Evolutionary conservation across 2,888 invertebrate genomes (phyloP), one percentile per base, ranked within the genome.

Genomic region (Polyploca ridens): DNA sequence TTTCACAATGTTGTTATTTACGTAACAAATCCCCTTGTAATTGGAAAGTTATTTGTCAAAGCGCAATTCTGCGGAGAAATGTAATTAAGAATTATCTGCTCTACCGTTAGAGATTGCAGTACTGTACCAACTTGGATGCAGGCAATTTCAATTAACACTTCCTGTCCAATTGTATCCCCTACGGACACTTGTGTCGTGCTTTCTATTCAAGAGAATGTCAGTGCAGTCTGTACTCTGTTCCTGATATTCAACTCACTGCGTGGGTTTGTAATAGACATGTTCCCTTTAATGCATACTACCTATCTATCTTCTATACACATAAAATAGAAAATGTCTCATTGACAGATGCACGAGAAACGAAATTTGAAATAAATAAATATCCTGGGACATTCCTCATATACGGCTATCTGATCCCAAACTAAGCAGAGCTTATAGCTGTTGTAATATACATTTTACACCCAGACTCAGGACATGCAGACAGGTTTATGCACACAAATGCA

Each of bases 91-190:
- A 66, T 64, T 69, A 66, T 64, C 58, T 60, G 63, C 49, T 64
- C 57, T 58, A 33, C 62, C 58, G 62, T 57, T 57, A 35, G 62
- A 35, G 54, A 64, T 63, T 58, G 61, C 63, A 61, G 66, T 49
- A 19, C 62, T 8, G 38, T 44, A 57, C 63, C 60, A 63, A 66
- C 54, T 66, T 62, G 62, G 63, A 54, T 63, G 63, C 67, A 57
- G 62, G 63, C 62, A 62, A 68, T 67, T 68, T 66, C 63, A 71
- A 71, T 71, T 71, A 70, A 68, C 67, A 64, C 67, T 69, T 69
- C 66, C 71, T 73, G 63, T 68, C 64, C 62, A 62, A 65, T 67
- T 67, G 65, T 66, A 64, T 54, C 10, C 54, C 54, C 54, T 7
- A 19, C 10, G 19, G 19, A 54, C 10, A 19, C 19, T 54, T 19